A percentile compares a stretch with the other conserved stretches of the same genome.
Conservation (phyloP, 2,113 vertebrate species). For the Pseudorasbora parva region DNA sequence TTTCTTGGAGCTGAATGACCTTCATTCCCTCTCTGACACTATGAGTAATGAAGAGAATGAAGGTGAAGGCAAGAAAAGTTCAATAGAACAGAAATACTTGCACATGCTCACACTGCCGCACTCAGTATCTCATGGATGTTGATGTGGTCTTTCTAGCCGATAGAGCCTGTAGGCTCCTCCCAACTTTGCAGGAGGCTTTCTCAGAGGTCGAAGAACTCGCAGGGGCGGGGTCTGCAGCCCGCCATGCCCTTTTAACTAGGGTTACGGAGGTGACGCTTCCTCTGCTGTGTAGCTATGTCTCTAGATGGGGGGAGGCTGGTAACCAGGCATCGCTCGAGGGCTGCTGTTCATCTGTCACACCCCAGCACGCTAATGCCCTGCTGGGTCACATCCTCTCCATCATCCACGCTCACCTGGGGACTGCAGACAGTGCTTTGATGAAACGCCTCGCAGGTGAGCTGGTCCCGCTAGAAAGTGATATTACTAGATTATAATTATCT, state of each 20-base stretch:
- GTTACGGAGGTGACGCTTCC: slow-evolving; percentile 90
- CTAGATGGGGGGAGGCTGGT: slow-evolving; percentile 84
- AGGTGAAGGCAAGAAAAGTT: slow-evolving; percentile 72
- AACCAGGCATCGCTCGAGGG: slow-evolving; percentile 74
- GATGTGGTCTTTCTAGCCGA: slow-evolving; percentile 78
- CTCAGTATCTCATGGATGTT: slow-evolving; percentile 70
- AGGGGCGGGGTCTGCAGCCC: slow-evolving; percentile 80
- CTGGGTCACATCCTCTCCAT: slow-evolving; percentile 89
- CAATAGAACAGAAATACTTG: neutral
- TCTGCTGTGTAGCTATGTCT: slow-evolving; percentile 92
- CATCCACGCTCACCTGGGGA: slow-evolving; percentile 89
- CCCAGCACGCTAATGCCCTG: slow-evolving; percentile 85
- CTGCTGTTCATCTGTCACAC: slow-evolving; percentile 81
- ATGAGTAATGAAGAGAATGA: slow-evolving; percentile 79
- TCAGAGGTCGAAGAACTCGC: slow-evolving; percentile 86
- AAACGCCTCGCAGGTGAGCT: slow-evolving; percentile 86
- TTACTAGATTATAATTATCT: neutral
- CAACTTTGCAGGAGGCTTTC: slow-evolving; percentile 85
- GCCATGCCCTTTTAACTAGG: slow-evolving; percentile 84
- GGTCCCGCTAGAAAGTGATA: too few relatives aligned
- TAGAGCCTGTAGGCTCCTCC: slow-evolving; percentile 83
- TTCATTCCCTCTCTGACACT: slow-evolving; percentile 85
- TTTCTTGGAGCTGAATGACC: slow-evolving; percentile 91
- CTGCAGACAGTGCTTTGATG: slow-evolving; percentile 93
- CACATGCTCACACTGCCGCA: neutral